A percentile compares a stretch with the other conserved stretches of the same genome.
These are phyloP conservation scores for Stramonita haemastoma DNA, from an alignment of 2,888 invertebrate species.

Conservation along the genomic window DNA sequence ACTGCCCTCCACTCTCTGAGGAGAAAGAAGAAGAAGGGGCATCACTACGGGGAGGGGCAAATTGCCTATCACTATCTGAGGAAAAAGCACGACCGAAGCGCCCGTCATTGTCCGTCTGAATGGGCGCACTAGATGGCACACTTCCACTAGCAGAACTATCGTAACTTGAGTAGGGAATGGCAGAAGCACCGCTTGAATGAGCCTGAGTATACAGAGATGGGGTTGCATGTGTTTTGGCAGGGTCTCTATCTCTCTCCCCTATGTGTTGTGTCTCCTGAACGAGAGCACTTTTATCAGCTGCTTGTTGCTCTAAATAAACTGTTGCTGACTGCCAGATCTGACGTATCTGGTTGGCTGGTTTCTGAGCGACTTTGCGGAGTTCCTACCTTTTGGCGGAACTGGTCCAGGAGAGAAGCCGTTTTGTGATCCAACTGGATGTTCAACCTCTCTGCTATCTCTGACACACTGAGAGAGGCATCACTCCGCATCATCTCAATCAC, in stretches of 20 bases:
- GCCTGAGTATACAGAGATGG: conserved; percentile 28
- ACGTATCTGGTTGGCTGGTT: conserved; percentile 32
- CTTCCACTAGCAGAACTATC: background rate
- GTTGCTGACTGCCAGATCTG: conserved; percentile 22
- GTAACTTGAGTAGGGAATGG: background rate
- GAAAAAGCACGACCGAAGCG: background rate
- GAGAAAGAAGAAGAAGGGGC: background rate
- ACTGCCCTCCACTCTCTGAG: background rate
- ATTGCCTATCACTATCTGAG: background rate
- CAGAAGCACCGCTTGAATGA: background rate
- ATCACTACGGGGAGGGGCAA: background rate
- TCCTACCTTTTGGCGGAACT: conserved; percentile 80
- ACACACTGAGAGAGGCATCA: conserved; percentile 73
- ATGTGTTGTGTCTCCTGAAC: conserved; percentile 79
- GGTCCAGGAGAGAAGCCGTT: conserved; percentile 80
- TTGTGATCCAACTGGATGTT: conserved; percentile 81
- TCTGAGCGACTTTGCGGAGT: conserved; percentile 62
- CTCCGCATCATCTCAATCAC: conserved; percentile 62
- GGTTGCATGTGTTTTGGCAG: conserved; percentile 20
- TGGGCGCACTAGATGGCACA: background rate
- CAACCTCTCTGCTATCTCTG: conserved; percentile 82
- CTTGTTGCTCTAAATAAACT: background rate
- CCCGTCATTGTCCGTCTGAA: background rate
- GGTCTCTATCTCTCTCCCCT: conserved; percentile 71
- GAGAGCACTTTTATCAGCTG: conserved; percentile 69